Conservation (phyloP, 2,797 vertebrate genomes). For the Distichodus sexfasciatus region DNA sequence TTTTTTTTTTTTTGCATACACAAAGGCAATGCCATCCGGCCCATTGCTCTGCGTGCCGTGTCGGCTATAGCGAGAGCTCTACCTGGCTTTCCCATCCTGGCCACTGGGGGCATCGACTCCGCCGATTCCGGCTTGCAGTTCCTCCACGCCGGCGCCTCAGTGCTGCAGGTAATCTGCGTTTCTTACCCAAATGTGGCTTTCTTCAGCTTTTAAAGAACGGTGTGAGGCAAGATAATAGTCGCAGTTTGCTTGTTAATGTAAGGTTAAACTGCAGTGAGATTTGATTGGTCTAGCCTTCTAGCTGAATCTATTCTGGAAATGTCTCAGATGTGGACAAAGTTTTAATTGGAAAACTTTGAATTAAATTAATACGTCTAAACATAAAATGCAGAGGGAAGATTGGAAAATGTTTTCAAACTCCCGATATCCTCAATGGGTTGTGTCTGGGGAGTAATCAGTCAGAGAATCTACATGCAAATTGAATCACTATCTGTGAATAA, state of each 20-base stretch:
- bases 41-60: slow-evolving; percentile 87
- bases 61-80: slow-evolving; percentile 82
- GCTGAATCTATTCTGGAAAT: slow-evolving; percentile 15
- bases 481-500: slow-evolving; percentile 64
- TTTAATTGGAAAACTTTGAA: slow-evolving; percentile 49
- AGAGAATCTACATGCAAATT: slow-evolving; percentile 65
- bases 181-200: background rate
- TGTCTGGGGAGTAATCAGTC: slow-evolving; percentile 60
- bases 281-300: slow-evolving; percentile 27
- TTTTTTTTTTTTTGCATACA: slow-evolving; percentile 12
- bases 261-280: slow-evolving; percentile 18
- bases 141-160: slow-evolving; percentile 87
- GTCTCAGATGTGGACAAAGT: slow-evolving; percentile 35
- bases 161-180: slow-evolving; percentile 79
- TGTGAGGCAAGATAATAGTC: background rate
- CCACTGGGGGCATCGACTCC: slow-evolving; percentile 93
- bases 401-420: slow-evolving; percentile 60
- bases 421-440: slow-evolving; percentile 52
- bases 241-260: slow-evolving; percentile 19
- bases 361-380: slow-evolving; percentile 51
- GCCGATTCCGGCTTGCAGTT: slow-evolving; percentile 91
- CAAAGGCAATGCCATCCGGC: slow-evolving; percentile 87
- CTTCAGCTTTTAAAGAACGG: background rate
- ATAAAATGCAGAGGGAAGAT: slow-evolving; percentile 54
- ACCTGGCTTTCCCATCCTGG: slow-evolving; percentile 86